A percentile compares a stretch with the other conserved stretches of the same genome.
phyloP scores from a whole-genome alignment of 2,113 vertebrate genomes.

The Colinus virginianus region DNA sequence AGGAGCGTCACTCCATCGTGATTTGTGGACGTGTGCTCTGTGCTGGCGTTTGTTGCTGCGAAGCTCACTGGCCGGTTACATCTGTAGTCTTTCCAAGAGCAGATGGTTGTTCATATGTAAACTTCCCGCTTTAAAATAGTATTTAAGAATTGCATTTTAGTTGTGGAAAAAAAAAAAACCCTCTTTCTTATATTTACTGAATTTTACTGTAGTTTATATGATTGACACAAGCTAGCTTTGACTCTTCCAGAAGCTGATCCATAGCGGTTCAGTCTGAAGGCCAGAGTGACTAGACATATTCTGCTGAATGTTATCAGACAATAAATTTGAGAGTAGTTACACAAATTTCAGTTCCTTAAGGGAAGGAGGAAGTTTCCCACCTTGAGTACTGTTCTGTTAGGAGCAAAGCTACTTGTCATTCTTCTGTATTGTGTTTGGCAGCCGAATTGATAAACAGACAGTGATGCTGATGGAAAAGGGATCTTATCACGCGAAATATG shows the following conservation, averaged over 20 bases:
- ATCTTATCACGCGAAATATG: rapidly evolving
- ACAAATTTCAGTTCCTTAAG: not conserved
- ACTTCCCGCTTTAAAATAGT: constrained; percentile 15
- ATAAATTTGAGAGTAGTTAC: not conserved
- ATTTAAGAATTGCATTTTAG: not conserved
- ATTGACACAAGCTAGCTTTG: not conserved
- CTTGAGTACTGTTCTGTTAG: not conserved
- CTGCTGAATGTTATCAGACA: not conserved
- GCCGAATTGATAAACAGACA: not conserved
- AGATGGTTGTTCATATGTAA: constrained; percentile 50
- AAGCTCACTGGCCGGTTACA: not conserved
- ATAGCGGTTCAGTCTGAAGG: not conserved
- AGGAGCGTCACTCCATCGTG: not conserved
- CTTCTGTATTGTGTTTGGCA: rapidly evolving
- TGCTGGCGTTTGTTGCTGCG: not conserved
- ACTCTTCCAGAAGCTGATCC: not conserved
- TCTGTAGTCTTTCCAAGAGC: constrained; percentile 26
- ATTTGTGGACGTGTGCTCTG: not conserved
- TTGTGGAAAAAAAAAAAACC: not conserved
- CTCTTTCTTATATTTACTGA: not conserved
- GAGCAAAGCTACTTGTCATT: not conserved
- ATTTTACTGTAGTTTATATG: not conserved
- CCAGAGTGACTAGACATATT: not conserved
- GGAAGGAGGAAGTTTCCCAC: not conserved
- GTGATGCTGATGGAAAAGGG: not conserved